Evolutionary conservation across 2,888 invertebrate species (phyloP).

Genomic region (Rhingia rostrata): DNA sequence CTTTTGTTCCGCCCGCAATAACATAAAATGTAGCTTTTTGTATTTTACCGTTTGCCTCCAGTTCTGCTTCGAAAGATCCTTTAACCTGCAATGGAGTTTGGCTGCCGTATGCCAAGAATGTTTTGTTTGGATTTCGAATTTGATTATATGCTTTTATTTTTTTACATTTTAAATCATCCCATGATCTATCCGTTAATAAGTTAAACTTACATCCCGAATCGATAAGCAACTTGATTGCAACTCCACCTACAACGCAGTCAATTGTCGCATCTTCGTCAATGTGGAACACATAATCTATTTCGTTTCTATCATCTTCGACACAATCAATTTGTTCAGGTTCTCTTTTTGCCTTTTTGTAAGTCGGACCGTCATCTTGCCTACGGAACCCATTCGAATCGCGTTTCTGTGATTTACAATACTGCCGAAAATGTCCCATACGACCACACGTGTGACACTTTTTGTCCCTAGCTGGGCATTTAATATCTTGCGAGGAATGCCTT

Average conservation of each 20-base stretch:
- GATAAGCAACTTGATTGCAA: neutral
- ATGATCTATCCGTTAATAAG: constrained; percentile 16
- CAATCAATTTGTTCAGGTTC: neutral
- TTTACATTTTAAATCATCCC: constrained; percentile 12
- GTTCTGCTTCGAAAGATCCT: constrained; percentile 2
- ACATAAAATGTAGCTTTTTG: neutral
- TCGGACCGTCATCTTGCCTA: neutral
- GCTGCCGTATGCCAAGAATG: constrained; percentile 9
- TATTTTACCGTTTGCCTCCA: neutral
- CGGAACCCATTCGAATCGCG: neutral
- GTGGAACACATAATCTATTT: neutral
- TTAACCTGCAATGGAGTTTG: neutral
- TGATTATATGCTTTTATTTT: constrained; percentile 14
- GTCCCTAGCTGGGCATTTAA: constrained; percentile 22
- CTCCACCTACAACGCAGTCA: neutral
- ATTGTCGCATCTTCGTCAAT: constrained; percentile 4
- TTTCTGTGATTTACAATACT: constrained; percentile 27
- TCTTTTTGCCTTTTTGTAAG: neutral
- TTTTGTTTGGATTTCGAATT: constrained; percentile 26
- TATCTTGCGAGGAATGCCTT: constrained; percentile 21
- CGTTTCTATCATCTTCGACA: constrained; percentile 55
- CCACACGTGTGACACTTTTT: constrained; percentile 27
- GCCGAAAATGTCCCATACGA: constrained; percentile 19
- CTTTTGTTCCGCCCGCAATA: constrained; percentile 1
- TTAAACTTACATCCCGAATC: constrained; percentile 14